Base-by-base conservation (phyloP, 2,113 vertebrate species). In the Grus americana region DNA sequence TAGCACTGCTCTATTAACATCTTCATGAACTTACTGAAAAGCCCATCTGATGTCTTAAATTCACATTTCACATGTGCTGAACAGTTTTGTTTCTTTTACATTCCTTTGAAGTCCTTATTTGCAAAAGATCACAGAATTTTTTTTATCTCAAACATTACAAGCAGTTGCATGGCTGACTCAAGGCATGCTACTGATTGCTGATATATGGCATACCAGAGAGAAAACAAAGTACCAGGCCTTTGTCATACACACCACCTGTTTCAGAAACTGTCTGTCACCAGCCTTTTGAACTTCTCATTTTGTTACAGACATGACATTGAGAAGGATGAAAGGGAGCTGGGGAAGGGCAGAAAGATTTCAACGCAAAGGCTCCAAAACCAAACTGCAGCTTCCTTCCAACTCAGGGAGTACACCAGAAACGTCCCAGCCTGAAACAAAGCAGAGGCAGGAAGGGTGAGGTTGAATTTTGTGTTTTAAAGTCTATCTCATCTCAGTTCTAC, bases 381-480 rank as follows among this genome's bases (percentile, higher is more conserved):
- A 80, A n/a, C 72, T 7, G 30, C 61, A 47, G 36, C 74, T 94
- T 94, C 80, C 88, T 86, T 89, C 79, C 79, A 94, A 46, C 15
- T 10, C 23, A 46, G 44, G 61, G 49, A 88, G 72, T 81, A 38
- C 26, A 78, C 68, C 75, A 93, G 58, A 90, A 96, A 94, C 0
- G 3, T 73, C 50, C 26, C 29, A 76, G 79, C 55, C 88, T 80
- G 67, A 93, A 95, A 93, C 88, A 94, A 93, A 96, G 58, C 5
- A 2, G 52, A 91, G 21, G 30, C 88, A 96, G 72, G 79, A 96
- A 96, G 92, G 88, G 76, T 89, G 90, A 96, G 79, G 88, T 30
- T 92, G 57, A 91, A 73, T 92, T 84, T 89, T 49, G 34, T 85
- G 61, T 34, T 92, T 78, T 63, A 78, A 79, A 88, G 10, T 55